Percentiles rank a stretch among this genome's conserved stretches.
These are phyloP conservation scores for Stigmatopora argus DNA, from an alignment of 2,113 vertebrate species.

Conservation along the genomic window DNA sequence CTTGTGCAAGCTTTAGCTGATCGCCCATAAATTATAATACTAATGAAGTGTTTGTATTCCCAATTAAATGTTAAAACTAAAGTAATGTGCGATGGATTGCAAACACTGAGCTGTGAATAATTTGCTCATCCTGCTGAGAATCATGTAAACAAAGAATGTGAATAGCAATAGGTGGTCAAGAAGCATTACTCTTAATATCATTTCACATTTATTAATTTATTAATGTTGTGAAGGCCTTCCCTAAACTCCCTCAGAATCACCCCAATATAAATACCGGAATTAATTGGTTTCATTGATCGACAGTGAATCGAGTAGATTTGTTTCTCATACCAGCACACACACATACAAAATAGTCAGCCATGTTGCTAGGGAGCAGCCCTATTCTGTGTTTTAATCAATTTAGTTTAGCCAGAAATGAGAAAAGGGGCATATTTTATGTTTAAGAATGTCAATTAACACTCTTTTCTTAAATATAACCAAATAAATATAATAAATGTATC, in stretches of 20 bases:
- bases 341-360: background rate
- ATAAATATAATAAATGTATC: background rate
- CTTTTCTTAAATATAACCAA: background rate
- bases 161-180: background rate
- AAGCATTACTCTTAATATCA: background rate
- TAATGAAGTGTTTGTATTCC: conserved; percentile 11
- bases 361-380: background rate
- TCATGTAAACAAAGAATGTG: background rate
- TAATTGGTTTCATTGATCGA: too few relatives aligned
- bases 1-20: conserved; percentile 35
- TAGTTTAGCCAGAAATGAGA: background rate
- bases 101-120: background rate
- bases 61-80: conserved; percentile 4
- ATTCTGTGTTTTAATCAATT: background rate
- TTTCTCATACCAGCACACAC: too few relatives aligned
- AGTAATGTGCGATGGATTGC: background rate
- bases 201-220: background rate
- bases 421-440: background rate
- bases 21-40: conserved; percentile 34
- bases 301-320: background rate
- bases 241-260: background rate
- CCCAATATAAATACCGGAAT: background rate
- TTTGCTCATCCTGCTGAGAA: background rate
- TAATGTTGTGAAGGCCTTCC: background rate
- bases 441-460: background rate